These are phyloP conservation scores for Actenoides hombroni DNA, from an alignment of 2,113 vertebrate species.

Conservation along the genomic window DNA sequence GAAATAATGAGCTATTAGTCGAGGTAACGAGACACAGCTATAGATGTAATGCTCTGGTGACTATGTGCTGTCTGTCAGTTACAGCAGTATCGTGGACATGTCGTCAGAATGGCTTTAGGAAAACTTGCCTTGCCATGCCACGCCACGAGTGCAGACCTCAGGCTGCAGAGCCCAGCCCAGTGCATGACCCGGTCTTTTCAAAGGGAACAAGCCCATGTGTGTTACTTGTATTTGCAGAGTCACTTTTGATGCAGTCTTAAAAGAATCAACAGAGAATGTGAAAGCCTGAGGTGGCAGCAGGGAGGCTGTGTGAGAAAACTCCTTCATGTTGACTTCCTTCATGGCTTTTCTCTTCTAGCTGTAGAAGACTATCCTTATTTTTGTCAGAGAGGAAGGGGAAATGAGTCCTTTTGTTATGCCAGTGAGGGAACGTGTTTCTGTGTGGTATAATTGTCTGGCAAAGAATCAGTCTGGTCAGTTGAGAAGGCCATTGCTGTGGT, in stretches of 20 bases:
- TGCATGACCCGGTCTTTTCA: not conserved
- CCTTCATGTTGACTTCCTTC: not conserved
- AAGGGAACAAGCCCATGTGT: not conserved
- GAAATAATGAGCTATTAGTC: not conserved
- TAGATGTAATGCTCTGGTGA: not conserved
- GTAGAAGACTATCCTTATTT: not conserved
- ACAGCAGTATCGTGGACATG: rapidly evolving
- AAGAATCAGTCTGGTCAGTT: not conserved
- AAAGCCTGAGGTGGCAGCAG: not conserved
- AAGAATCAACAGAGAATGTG: not conserved
- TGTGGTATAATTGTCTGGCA: not conserved
- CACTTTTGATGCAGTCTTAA: not conserved
- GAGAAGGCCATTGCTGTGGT: not conserved
- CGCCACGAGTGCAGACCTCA: not conserved
- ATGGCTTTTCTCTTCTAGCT: not conserved
- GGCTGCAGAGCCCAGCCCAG: not conserved
- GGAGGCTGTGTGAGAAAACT: not conserved
- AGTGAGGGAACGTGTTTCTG: not conserved
- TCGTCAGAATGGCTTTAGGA: not conserved
- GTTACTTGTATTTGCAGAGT: not conserved
- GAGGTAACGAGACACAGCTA: not conserved
- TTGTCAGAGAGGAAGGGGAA: not conserved
- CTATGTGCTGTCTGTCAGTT: not conserved
- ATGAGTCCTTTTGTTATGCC: not conserved
- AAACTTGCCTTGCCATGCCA: not conserved